Percentiles rank a stretch among this genome's conserved stretches.
phyloP scores from a whole-genome alignment of 2,797 vertebrate species.

The Notolepis coatsorum region DNA sequence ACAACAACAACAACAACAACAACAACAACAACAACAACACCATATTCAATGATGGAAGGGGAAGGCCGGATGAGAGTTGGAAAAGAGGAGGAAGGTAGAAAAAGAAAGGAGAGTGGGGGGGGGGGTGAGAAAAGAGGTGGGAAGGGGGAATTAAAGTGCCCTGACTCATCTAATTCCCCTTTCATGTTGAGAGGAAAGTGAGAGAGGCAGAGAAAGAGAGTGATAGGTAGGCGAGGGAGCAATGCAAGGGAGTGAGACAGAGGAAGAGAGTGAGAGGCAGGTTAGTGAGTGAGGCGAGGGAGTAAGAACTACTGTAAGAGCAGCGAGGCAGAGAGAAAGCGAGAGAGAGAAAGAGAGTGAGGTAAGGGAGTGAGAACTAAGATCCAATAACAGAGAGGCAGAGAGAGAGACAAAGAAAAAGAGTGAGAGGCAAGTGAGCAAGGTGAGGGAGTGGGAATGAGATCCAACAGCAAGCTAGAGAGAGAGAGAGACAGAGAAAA shows the following conservation, averaged over 20 bases:
- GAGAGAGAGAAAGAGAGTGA: neutral
- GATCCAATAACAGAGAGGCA: neutral
- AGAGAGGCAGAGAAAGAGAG: neutral
- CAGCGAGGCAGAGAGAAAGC: neutral
- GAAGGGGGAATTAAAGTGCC: neutral
- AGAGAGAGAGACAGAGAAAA: neutral
- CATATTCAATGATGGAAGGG: neutral
- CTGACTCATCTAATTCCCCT: neutral
- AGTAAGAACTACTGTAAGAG: neutral
- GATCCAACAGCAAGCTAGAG: neutral
- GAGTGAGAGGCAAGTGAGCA: too few relatives aligned
- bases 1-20: neutral
- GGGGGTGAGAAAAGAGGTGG: neutral
- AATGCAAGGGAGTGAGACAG: neutral
- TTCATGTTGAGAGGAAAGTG: neutral
- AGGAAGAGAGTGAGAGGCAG: neutral
- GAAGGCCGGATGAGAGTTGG: too few relatives aligned
- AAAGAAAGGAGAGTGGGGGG: neutral
- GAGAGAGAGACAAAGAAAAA: neutral
- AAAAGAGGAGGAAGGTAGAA: neutral
- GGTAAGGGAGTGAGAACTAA: neutral
- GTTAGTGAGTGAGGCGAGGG: neutral
- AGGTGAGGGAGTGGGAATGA: neutral
- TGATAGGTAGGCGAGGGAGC: neutral
- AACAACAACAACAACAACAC: neutral